Evolutionary conservation across 92 coral and sea anemone species (phyloP).

Genomic region (Meandrina meandrites): DNA sequence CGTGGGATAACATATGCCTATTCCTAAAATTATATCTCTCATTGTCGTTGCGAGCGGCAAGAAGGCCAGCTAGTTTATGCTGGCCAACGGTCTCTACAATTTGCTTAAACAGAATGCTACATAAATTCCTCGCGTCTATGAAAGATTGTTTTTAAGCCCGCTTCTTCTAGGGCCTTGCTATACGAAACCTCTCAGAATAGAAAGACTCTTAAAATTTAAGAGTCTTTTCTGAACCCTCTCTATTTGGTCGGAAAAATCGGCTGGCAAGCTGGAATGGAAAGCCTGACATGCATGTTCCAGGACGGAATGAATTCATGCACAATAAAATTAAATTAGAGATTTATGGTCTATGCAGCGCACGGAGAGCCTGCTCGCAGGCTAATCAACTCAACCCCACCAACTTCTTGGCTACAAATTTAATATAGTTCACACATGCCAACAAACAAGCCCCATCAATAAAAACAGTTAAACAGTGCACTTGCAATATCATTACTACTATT

Average conservation of each 20-base stretch:
- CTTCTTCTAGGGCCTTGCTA: constrained; percentile 43
- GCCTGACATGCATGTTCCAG: not conserved
- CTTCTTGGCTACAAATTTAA: too few relatives aligned
- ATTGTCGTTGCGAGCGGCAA: constrained; percentile 26
- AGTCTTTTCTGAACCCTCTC: too few relatives aligned
- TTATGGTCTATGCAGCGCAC: not conserved
- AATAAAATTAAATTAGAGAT: not conserved
- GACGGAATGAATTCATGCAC: not conserved
- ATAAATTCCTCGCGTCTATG: constrained; percentile 28
- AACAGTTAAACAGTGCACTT: too few relatives aligned
- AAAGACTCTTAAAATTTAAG: constrained; percentile 20
- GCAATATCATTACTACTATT: too few relatives aligned
- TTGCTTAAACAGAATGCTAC: constrained; percentile 21
- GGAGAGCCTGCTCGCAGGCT: too few relatives aligned
- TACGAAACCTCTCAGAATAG: constrained; percentile 43
- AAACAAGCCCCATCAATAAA: too few relatives aligned
- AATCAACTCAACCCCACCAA: too few relatives aligned
- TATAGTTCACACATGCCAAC: too few relatives aligned
- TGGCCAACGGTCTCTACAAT: constrained; percentile 28
- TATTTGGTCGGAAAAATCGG: too few relatives aligned
- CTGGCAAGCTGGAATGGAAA: too few relatives aligned
- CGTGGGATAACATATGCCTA: not conserved
- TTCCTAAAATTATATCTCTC: constrained; percentile 6
- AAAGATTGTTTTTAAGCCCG: constrained; percentile 32
- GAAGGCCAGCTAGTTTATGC: constrained; percentile 40